Percentiles rank a stretch among this genome's conserved stretches.
Conservation (phyloP, 2,888 invertebrate species). For the Lysandra coridon region DNA sequence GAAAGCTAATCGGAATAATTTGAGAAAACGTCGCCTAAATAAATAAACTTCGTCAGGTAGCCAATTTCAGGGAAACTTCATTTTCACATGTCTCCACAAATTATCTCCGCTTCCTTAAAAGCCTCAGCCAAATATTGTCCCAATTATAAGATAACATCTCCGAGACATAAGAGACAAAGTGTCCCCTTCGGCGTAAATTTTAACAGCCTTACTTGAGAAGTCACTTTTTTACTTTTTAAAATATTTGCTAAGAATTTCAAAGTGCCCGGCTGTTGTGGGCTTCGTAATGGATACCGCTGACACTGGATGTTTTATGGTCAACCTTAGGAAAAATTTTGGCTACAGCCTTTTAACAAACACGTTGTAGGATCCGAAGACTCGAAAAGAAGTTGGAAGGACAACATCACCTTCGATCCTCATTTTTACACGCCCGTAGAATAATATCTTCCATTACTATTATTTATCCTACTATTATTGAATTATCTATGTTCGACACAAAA, state of each 20-base stretch:
- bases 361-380: neutral
- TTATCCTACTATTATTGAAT: neutral
- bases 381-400: neutral
- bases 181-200: conserved; percentile 72
- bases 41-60: conserved; percentile 45
- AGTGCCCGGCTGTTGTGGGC: neutral
- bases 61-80: conserved; percentile 55
- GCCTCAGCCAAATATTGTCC: conserved; percentile 76
- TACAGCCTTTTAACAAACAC: neutral
- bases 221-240: conserved; percentile 31
- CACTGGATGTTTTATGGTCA: conserved; percentile 9
- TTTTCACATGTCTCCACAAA: conserved; percentile 56
- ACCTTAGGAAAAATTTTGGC: neutral
- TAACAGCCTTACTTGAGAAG: conserved; percentile 36
- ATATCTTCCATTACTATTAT: neutral
- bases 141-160: conserved; percentile 78
- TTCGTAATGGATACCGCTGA: conserved; percentile 13
- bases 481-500: neutral
- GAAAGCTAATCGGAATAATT: neutral
- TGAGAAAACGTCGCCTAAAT: conserved; percentile 40
- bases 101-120: conserved; percentile 60
- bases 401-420: too few species aligned
- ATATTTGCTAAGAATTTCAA: conserved; percentile 29
- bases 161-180: conserved; percentile 66
- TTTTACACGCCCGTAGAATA: too few species aligned